Percentiles rank a stretch among this genome's conserved stretches.
Evolutionary conservation across 2,113 vertebrate genomes (phyloP).

Genomic region (Camelus bactrianus): DNA sequence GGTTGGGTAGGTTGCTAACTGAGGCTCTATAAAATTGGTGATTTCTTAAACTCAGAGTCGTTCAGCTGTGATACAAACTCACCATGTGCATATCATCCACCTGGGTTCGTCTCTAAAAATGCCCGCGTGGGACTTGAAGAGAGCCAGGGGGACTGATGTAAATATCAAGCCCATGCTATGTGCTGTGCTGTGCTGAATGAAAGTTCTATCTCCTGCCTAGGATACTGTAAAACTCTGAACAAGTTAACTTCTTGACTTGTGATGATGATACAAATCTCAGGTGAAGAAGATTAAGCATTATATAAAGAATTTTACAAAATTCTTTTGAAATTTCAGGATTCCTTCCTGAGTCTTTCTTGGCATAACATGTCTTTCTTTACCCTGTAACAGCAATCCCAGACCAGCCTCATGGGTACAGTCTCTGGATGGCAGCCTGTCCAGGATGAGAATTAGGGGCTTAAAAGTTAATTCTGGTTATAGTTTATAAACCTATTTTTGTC

Average conservation of each 20-base stretch:
- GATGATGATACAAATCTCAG: not conserved
- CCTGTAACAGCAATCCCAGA: not conserved
- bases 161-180: not conserved
- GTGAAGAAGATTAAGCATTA: not conserved
- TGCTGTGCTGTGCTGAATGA: not conserved
- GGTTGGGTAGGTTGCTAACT: not conserved
- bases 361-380: not conserved
- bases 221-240: not conserved
- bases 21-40: not conserved
- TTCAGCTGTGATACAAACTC: not conserved
- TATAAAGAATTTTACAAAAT: not conserved
- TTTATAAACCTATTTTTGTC: not conserved
- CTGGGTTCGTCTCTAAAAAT: not conserved
- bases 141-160: not conserved
- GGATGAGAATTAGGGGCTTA: not conserved
- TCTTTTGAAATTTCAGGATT: constrained; percentile 5
- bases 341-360: not conserved
- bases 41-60: not conserved
- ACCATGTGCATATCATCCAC: not conserved
- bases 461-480: not conserved
- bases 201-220: not conserved
- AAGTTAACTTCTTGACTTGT: not conserved
- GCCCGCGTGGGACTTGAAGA: not conserved
- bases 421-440: not conserved
- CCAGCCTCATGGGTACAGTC: not conserved